Base-by-base conservation (phyloP, 2,797 vertebrate genomes). In the Neostethus bicornis region DNA sequence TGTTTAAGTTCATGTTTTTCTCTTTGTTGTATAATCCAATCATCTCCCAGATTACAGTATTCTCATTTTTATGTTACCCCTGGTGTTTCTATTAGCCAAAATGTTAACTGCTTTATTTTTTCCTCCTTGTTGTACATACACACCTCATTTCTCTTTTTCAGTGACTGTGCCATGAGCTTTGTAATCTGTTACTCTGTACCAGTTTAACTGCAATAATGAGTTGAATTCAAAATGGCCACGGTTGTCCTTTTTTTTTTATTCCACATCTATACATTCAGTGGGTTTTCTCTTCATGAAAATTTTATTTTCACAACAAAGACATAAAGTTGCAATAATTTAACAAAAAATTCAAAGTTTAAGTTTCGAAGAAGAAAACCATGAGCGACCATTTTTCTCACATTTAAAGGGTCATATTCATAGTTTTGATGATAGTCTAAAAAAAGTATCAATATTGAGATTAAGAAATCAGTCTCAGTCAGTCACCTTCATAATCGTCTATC, bases 161-260 rank as follows among this genome's bases (percentile, higher is more conserved):
- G 85, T 89, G 85, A 89, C 83, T 86, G 86, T 89, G 86, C 81
- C 84, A 87, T 84, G 84, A 85, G 81, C 78, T 87, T 88, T 85
- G 83, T 87, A 86, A 84, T 88, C 80, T 83, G 77, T 84, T 85
- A 83, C 76, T 85, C 80, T 86, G 85, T 89, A 89, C 86, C 80
- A 85, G 81, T 83, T 89, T 87, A 87, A 86, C 84, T 89, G 87
- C 88, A 89, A 88, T 89, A 87, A 90, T 86, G 81, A 87, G 85
- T 86, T 89, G 78, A 88, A 86, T 88, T 85, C 64, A 79, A 88
- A 84, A 81, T 37, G 26, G 73, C 71, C 69, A 55, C 71, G 75
- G 51, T 62, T 85, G 85, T 89, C 77, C 64, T 79, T 79, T 79
- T 65, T 84, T 19, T 41, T 41, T 20, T 5, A 17, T 19, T 19